These are phyloP conservation scores for Chironomus tentans DNA, from an alignment of 2,888 invertebrate species.

Conservation along the genomic window DNA sequence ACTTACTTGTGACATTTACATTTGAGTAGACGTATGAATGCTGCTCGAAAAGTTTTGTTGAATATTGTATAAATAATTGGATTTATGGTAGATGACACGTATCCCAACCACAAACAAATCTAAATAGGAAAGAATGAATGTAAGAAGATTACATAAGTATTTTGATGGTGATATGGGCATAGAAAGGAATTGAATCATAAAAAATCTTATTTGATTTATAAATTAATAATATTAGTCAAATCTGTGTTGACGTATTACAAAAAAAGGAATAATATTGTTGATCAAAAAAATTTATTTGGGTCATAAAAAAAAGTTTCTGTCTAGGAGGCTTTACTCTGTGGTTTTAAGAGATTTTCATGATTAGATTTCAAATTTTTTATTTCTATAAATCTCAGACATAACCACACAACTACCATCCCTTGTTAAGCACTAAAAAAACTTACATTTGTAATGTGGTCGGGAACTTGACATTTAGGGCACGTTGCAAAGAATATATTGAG, in stretches of 20 bases:
- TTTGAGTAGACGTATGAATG: constrained; percentile 65
- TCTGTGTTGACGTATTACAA: not conserved
- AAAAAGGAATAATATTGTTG: too few species aligned
- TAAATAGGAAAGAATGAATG: constrained; percentile 33
- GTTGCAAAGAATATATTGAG: constrained; percentile 80
- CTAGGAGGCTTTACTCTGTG: too few species aligned
- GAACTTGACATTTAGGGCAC: constrained; percentile 69
- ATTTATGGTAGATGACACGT: constrained; percentile 86
- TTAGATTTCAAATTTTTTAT: too few species aligned
- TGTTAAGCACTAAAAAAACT: not conserved
- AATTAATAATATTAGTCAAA: not conserved
- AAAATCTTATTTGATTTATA: constrained; percentile 11
- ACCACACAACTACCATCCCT: too few species aligned
- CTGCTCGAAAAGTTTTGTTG: constrained; percentile 79
- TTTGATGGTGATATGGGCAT: too few species aligned
- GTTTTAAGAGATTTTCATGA: too few species aligned
- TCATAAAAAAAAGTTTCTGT: too few species aligned
- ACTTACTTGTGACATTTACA: constrained; percentile 67
- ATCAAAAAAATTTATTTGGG: too few species aligned
- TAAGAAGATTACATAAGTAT: too few species aligned
- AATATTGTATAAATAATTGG: constrained; percentile 91
- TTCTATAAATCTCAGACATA: too few species aligned
- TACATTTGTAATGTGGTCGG: constrained; percentile 43
- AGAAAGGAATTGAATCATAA: constrained; percentile 39
- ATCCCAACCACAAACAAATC: constrained; percentile 84